A percentile compares a stretch with the other conserved stretches of the same genome.
Evolutionary conservation across 2,113 vertebrate genomes (phyloP).

Genomic region (Oplegnathus fasciatus): DNA sequence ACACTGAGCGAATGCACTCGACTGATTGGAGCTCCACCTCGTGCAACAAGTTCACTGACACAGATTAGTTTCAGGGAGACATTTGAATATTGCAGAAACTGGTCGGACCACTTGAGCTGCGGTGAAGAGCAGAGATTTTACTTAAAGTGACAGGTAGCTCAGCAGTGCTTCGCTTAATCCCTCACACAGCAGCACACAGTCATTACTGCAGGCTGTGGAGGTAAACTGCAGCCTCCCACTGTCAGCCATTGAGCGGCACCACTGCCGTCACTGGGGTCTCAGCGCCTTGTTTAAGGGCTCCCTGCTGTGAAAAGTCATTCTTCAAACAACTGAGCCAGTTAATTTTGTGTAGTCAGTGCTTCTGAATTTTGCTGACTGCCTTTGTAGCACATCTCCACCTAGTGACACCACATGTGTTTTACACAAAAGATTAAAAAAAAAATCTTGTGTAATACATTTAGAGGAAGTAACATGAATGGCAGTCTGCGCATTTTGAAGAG

Average conservation of each 20-base stretch:
- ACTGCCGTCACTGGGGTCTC: background rate
- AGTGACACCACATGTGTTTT: background rate
- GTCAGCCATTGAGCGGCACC: background rate
- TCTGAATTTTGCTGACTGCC: background rate
- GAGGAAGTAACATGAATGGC: too few species aligned
- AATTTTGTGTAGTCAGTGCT: background rate
- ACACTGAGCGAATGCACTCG: background rate
- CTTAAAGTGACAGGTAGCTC: conserved; percentile 13
- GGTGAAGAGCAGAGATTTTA: conserved; percentile 2
- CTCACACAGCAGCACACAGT: background rate
- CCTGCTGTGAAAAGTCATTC: background rate
- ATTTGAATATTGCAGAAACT: conserved; percentile 8
- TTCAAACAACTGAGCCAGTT: background rate
- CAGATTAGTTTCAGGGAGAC: background rate
- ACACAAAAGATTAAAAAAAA: background rate
- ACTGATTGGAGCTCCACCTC: background rate
- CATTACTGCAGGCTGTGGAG: background rate
- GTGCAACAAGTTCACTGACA: too few species aligned
- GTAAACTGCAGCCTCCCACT: background rate
- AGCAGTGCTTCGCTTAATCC: background rate
- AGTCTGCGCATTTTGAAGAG: background rate
- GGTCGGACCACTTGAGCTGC: background rate
- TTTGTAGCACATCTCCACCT: background rate
- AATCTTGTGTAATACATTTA: background rate
- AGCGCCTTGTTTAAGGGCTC: background rate